phyloP scores from a whole-genome alignment of 92 coral and sea anemone species.

The Porites lobata region DNA sequence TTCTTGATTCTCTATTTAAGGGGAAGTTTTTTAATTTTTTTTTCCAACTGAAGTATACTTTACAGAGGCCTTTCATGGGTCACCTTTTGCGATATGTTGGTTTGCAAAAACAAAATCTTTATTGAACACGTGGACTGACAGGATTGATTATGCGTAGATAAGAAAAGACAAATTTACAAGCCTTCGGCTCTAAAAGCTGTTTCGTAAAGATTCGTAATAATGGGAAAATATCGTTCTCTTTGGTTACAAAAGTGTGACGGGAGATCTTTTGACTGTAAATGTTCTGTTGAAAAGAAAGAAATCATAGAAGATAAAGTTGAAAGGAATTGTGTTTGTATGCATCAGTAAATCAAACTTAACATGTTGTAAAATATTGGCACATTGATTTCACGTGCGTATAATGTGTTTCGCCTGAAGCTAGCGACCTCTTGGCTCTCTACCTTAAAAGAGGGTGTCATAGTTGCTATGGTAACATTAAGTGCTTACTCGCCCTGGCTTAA shows the following conservation, averaged over 20 bases:
- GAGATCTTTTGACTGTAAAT: not conserved
- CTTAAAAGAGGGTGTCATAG: not conserved
- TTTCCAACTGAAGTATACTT: too few species aligned
- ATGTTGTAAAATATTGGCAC: not conserved
- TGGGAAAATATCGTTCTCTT: too few species aligned
- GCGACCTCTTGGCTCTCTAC: not conserved
- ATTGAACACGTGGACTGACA: too few species aligned
- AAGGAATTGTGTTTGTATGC: not conserved
- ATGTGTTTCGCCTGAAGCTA: slow-evolving; percentile 16
- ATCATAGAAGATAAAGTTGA: not conserved
- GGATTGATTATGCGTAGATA: too few species aligned
- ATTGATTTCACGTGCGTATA: not conserved
- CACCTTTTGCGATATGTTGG: too few species aligned
- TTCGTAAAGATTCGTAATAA: too few species aligned
- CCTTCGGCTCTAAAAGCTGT: not conserved
- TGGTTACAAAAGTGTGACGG: not conserved
- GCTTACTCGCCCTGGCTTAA: not conserved
- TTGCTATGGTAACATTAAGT: not conserved
- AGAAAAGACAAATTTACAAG: not conserved
- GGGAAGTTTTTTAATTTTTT: too few species aligned
- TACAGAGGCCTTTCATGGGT: too few species aligned
- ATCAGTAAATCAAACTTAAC: not conserved
- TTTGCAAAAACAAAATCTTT: too few species aligned
- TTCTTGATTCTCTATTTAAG: too few species aligned
- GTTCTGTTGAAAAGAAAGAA: not conserved